Base-by-base conservation (phyloP, 37 sponge, comb jelly and placozoan genomes). In the Tethya wilhelma region DNA sequence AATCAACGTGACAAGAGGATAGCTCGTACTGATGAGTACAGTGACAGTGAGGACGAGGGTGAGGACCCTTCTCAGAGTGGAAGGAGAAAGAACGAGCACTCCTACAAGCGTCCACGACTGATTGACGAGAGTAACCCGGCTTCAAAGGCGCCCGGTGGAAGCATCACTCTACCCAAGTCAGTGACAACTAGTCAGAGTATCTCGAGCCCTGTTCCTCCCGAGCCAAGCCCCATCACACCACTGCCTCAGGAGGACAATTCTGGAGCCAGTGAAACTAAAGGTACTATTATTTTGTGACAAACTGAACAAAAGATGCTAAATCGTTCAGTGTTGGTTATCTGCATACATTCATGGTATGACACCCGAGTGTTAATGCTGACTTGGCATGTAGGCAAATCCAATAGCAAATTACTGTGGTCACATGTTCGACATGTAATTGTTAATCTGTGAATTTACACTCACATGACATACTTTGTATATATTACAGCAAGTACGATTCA, bases 21-120 rank as follows among this genome's bases (percentile, higher is more conserved):
- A 31, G 67, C 77, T 12, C 67, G 90, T 30, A 91, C 86, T 49
- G 90, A 92, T 59, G 98, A 97, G 64, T 91, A 81, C 69, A 86
- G 84, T 77, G 98, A 97, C 73, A 88, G 90, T 68, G 98, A 97
- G 41, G 98, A 97, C 38, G 98, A 97, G 72, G 94, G 89, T 0
- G 93, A 89, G 0, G 82, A 73, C 25, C 59, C 63, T 6, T n/a
- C 63, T 26, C 28, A 7, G 25, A 60, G 28, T 6, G 77, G 30
- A 38, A 56, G 36, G 73, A 39, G 75, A 1, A 72, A 42, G 43
- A 77, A 82, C 29, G 89, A 82, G 59, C 67, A 84, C 23, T 71
- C 56, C 20, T 71, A 49, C 46, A 86, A 86, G 67, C 78, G 60
- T 31, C 81, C 74, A 3, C 66, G 74, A 56, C 49, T 79, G 36